Percentiles rank a stretch among this genome's conserved stretches.
phyloP scores from a whole-genome alignment of 2,113 vertebrate genomes.

The Dicerorhinus sumatrensis region DNA sequence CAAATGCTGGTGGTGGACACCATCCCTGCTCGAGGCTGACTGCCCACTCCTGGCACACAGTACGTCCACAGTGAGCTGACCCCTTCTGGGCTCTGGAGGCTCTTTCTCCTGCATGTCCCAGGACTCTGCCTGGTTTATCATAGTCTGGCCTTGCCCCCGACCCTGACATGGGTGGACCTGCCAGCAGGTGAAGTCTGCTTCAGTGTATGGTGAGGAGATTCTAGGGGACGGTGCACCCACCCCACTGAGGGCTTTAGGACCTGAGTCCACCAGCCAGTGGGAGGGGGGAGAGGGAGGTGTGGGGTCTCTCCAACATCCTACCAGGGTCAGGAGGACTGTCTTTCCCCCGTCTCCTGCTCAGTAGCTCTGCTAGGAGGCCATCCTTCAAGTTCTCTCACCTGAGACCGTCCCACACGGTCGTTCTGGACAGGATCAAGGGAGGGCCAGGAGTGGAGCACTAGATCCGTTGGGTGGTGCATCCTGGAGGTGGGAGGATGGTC shows the following conservation, averaged over 20 bases:
- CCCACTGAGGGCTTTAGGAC: background rate
- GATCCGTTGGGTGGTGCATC: background rate
- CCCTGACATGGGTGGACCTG: background rate
- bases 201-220: fast-evolving
- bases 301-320: background rate
- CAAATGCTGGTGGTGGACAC: background rate
- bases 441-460: background rate
- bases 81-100: background rate
- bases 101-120: background rate
- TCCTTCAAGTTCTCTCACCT: background rate
- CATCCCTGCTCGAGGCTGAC: background rate
- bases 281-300: background rate
- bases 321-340: background rate
- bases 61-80: background rate
- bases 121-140: background rate
- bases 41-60: background rate
- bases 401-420: background rate
- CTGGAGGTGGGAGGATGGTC: background rate
- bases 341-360: background rate
- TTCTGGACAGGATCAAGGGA: background rate
- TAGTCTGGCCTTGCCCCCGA: too few species aligned
- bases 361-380: background rate
- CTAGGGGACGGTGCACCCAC: fast-evolving
- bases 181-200: background rate
- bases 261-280: too few species aligned